Base-by-base conservation (phyloP, 2,888 invertebrate species). In the Zhuqinia jingwanae region DNA sequence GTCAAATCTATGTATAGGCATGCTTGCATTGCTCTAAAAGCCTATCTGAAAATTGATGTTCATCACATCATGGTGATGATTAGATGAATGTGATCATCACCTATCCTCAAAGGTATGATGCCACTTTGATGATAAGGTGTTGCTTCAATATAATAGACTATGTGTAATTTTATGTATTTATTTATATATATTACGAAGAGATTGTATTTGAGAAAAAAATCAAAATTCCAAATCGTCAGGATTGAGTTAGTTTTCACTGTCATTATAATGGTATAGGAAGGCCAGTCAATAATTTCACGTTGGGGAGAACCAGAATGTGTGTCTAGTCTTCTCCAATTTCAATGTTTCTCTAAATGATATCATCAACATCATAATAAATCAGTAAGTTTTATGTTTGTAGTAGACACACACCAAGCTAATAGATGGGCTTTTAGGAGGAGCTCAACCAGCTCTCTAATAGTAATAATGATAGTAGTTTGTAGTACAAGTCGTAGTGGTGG, bases 301-400 rank as follows among this genome's bases (percentile, higher is more conserved):
- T 15, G 25, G 20, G n/a, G 13, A 42, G 25, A 13, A 10, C 53
- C 53, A 53, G 36, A 50, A 82, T 78, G 70, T 82, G 70, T 22
- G 73, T 70, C 63, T 73, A 70, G 60, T 82, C 63, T 47, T 36
- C 50, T 79, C 83, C 45, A 27, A 70, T 77, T n/a, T 22, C 56
- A 83, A 75, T 60, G 25, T 50, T 75, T 53, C 11, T 58, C 84
- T 87, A 76, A 84, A 84, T 87, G 87, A 87, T 87, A 79, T 87
- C 87, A 87, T 87, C 83, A 83, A 65, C 80, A 87, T 87, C 87
- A 47, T 80, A 73, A 87, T 87, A 87, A 87, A 87, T 84, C 83
- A 87, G 80, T 80, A 10, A 22, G 47, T 60, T 81, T 36, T 68
- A 25, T 36, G 56, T 76, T 75, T 20, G 60, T 60, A 60, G 25